Conservation (phyloP, 2,888 invertebrate genomes). For the Tenthredo livida region DNA sequence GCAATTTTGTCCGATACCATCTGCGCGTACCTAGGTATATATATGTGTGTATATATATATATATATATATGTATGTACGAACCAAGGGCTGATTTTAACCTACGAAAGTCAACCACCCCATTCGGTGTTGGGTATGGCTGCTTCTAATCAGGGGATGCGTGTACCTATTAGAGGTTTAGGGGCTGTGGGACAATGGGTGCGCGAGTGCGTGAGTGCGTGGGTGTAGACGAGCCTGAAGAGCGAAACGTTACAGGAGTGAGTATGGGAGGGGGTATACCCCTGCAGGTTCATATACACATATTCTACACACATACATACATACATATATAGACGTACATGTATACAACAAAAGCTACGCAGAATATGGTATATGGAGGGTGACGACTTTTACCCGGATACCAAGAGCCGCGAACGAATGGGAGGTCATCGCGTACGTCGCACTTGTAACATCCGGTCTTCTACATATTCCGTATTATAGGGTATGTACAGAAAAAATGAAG, state of each 20-base stretch:
- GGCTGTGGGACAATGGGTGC: conserved; percentile 65
- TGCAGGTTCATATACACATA: no score
- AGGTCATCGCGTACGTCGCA: conserved; percentile 65
- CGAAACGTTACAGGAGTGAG: conserved; percentile 34
- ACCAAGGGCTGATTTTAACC: conserved; percentile 39
- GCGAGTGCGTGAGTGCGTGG: conserved; percentile 69
- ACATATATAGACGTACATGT: not conserved
- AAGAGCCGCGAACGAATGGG: not conserved
- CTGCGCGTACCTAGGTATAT: conserved; percentile 9
- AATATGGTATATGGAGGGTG: conserved; percentile 15
- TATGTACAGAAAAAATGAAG: no score
- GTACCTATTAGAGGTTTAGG: conserved; percentile 74
- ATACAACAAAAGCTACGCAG: not conserved
- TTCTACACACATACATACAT: no score
- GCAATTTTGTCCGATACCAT: conserved; percentile 49
- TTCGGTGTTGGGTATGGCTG: conserved; percentile 52
- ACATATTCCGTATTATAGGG: conserved; percentile 32
- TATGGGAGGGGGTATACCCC: no score
- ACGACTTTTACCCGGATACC: conserved; percentile 19
- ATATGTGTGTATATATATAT: not conserved
- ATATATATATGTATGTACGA: not conserved
- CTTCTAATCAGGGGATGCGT: conserved; percentile 77
- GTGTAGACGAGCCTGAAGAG: conserved; percentile 64
- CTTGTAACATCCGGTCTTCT: conserved; percentile 73
- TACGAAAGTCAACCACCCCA: conserved; percentile 51